Percentiles rank a stretch among this genome's conserved stretches.
Evolutionary conservation across 2,888 invertebrate genomes (phyloP).

Genomic region (Mythimna impura): DNA sequence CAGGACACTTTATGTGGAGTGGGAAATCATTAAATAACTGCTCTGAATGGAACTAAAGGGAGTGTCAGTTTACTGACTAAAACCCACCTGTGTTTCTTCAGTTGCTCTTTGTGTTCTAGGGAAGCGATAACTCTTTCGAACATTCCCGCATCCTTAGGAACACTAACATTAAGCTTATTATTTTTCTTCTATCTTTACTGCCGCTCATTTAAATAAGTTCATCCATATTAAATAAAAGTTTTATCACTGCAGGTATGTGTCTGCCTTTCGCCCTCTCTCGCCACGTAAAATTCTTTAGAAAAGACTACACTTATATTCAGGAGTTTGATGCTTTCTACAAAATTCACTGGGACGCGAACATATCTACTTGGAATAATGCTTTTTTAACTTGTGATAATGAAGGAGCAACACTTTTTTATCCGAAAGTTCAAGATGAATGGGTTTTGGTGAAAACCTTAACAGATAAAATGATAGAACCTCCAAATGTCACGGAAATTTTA

Average conservation of each 20-base stretch:
- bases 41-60: no score
- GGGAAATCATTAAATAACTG: no score
- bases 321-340: conserved; percentile 75
- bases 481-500: conserved; percentile 67
- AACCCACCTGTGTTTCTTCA: no score
- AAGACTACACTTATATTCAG: conserved; percentile 71
- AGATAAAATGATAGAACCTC: conserved; percentile 32
- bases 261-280: conserved; percentile 48
- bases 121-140: no score
- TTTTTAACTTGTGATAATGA: conserved; percentile 72
- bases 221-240: not conserved
- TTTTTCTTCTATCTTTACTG: not conserved
- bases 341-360: conserved; percentile 67
- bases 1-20: no score
- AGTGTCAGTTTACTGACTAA: no score
- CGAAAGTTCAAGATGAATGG: conserved; percentile 69
- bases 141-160: no score
- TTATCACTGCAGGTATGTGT: conserved; percentile 51
- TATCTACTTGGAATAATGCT: conserved; percentile 62
- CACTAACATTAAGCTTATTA: no score
- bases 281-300: conserved; percentile 67
- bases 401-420: conserved; percentile 72
- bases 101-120: no score
- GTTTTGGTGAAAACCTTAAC: conserved; percentile 64
- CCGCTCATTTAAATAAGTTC: not conserved